Conservation (phyloP, 2,797 vertebrate genomes). For the Intellagama lesueurii region DNA sequence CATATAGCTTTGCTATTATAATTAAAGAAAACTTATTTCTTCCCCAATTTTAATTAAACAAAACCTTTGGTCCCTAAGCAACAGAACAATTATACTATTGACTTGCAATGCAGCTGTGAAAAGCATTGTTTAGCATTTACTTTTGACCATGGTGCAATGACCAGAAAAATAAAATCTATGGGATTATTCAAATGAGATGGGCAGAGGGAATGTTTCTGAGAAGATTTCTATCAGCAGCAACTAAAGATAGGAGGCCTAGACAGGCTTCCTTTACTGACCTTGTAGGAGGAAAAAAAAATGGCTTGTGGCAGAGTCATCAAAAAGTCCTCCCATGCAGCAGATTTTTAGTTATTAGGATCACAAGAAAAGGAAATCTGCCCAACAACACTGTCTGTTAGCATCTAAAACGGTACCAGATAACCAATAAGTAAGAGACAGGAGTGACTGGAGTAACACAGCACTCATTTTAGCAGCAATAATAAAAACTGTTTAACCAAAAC, state of each 20-base stretch:
- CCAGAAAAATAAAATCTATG: slow-evolving; percentile 28
- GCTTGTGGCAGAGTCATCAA: background rate
- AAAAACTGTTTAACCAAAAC: background rate
- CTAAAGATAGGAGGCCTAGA: background rate
- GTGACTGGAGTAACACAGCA: background rate
- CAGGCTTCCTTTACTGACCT: background rate
- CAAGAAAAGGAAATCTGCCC: background rate
- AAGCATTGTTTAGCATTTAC: slow-evolving; percentile 48
- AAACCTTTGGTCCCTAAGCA: slow-evolving; percentile 37
- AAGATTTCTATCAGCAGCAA: background rate
- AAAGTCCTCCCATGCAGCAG: background rate
- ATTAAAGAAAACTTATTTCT: slow-evolving; percentile 5
- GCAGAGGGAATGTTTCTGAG: background rate
- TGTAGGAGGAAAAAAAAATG: background rate
- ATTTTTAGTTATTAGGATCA: background rate
- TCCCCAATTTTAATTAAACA: slow-evolving; percentile 32
- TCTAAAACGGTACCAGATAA: background rate
- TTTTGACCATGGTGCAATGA: slow-evolving; percentile 9
- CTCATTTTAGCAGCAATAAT: background rate
- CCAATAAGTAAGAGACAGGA: background rate
- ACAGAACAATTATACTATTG: slow-evolving; percentile 47
- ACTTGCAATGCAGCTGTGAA: background rate
- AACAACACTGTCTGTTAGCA: background rate
- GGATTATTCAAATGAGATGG: slow-evolving; percentile 36
- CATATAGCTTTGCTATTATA: slow-evolving; percentile 43